A percentile compares a stretch with the other conserved stretches of the same genome.
These are phyloP conservation scores for Chaetoderma sp. DNA, from an alignment of 2,888 invertebrate species.

Conservation along the genomic window DNA sequence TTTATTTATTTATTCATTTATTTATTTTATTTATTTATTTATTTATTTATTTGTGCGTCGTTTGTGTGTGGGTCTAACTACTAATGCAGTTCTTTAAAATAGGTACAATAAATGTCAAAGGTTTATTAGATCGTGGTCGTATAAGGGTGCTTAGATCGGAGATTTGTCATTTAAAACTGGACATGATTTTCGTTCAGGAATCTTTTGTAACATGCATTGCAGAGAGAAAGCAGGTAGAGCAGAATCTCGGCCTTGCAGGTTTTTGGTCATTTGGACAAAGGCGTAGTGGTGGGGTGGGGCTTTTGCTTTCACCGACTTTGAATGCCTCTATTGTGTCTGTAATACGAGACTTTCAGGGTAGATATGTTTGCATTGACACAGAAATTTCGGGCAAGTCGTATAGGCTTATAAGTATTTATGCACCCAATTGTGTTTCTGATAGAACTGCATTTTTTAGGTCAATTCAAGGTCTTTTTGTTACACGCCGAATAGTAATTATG, in stretches of 20 bases:
- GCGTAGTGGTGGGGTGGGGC: conserved; percentile 1
- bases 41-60: too few relatives aligned
- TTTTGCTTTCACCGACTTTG: not conserved
- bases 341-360: not conserved
- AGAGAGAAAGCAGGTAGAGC: not conserved
- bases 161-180: too few relatives aligned
- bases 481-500: conserved; percentile 13
- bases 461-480: conserved; percentile 10
- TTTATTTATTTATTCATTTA: too few relatives aligned
- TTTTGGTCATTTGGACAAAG: not conserved
- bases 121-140: too few relatives aligned
- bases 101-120: too few relatives aligned
- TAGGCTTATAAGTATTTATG: conserved; percentile 11
- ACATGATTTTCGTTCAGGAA: not conserved
- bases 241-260: not conserved
- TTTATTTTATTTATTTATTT: too few relatives aligned
- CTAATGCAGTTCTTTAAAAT: too few relatives aligned
- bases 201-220: not conserved
- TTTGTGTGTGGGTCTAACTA: too few relatives aligned
- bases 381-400: not conserved
- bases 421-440: conserved; percentile 8
- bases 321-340: not conserved
- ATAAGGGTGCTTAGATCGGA: too few relatives aligned
- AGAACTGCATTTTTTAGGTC: conserved; percentile 19
- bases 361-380: not conserved